Base-by-base conservation (phyloP, 2,113 vertebrate genomes). In the Oreocharis arfaki region DNA sequence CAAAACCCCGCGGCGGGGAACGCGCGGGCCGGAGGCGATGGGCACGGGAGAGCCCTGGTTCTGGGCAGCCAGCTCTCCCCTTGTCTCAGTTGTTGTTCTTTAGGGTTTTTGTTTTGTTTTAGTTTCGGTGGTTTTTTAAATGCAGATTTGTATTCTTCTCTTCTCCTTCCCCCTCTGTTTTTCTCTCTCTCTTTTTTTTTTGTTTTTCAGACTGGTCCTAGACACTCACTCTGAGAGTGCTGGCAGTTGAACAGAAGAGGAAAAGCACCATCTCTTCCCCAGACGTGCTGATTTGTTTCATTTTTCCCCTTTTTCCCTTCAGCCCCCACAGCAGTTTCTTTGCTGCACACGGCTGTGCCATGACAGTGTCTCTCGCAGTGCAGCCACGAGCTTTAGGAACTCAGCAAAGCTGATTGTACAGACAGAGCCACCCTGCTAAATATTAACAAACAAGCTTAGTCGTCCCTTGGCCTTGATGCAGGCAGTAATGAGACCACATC, bases 341-440 rank as follows among this genome's bases (percentile, higher is more conserved):
- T 63, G 39, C 67, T 35, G 30, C 67, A 35, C 16, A 2, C 0
- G 4, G 39, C 65, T 69, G 21, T 73, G 55, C 65, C 28, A 3
- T 10, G 50, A 28, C 1, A 0, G 33, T 4, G 16, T 30, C 12
- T 37, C 17, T 73, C 0, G 0, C 28, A n/a, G 47, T 7, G 28
- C 46, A 56, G 32, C 35, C 60, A 57, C 46, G 49, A 73, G 28
- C 19, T 42, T 59, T 37, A 27, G 13, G 53, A 82, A 21, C 46
- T 18, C 11, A 2, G 42, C 27, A 63, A 63, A 57, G 11, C 35
- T 33, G 64, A 77, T 22, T 32, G 28, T 35, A 69, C 0, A 0
- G 60, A 46, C 23, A 81, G 46, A 87, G 55, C 37, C 18, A 2
- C 35, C n/a, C 64, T 53, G 37, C 56, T 84, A 67, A 75, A 33